phyloP scores from a whole-genome alignment of 2,888 invertebrate species.

The Gisinianus flammeolus region DNA sequence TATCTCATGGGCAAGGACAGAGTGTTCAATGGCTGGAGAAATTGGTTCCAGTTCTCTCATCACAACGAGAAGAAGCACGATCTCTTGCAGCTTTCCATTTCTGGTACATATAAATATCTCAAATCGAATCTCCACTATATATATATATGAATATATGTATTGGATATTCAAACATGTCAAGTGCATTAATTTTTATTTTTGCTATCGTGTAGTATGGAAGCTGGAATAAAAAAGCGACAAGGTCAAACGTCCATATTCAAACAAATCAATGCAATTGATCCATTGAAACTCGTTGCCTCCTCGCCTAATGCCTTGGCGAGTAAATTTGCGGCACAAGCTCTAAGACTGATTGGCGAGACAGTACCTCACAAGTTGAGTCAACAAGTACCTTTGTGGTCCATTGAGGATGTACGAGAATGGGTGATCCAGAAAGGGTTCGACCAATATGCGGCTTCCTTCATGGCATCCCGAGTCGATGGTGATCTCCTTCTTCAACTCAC shows the following conservation, averaged over 20 bases:
- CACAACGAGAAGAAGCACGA: slow-evolving; percentile 93
- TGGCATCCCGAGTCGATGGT: slow-evolving; percentile 92
- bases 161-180: neutral
- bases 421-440: slow-evolving; percentile 96
- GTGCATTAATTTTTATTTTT: too few species aligned
- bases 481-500: slow-evolving; percentile 90
- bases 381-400: slow-evolving; percentile 97
- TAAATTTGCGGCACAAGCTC: slow-evolving; percentile 92
- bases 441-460: slow-evolving; percentile 81
- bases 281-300: slow-evolving; percentile 93
- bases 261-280: slow-evolving; percentile 93
- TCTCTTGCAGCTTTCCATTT: slow-evolving; percentile 95
- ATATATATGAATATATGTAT: too few species aligned
- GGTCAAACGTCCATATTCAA: slow-evolving; percentile 88
- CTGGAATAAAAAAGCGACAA: slow-evolving; percentile 94
- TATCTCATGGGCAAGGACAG: slow-evolving; percentile 92
- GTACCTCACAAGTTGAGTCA: slow-evolving; percentile 97
- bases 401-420: slow-evolving; percentile 96
- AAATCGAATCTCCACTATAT: too few species aligned
- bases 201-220: slow-evolving; percentile 96
- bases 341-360: slow-evolving; percentile 91
- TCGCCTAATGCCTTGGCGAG: slow-evolving; percentile 98
- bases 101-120: slow-evolving; percentile 45
- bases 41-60: slow-evolving; percentile 90
- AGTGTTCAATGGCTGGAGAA: slow-evolving; percentile 93